Evolutionary conservation across 2,888 invertebrate genomes (phyloP).

Genomic region (Embidobia sp.): DNA sequence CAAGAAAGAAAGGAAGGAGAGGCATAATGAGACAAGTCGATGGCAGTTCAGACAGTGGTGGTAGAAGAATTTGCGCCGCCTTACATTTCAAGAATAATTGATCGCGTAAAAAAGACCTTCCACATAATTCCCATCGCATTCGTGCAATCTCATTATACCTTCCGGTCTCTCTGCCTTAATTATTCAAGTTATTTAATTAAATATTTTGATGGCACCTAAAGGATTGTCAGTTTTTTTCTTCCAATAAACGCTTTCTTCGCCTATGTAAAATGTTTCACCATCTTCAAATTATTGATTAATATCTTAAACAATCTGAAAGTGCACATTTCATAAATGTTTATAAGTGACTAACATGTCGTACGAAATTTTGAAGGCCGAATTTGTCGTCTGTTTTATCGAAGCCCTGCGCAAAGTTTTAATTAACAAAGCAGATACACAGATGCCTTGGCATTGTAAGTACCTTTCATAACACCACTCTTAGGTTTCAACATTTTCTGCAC

Average conservation of each 20-base stretch:
- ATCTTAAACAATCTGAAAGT: no score
- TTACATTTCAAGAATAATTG: constrained; percentile 44
- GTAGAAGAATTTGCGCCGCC: constrained; percentile 36
- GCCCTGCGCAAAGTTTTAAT: constrained; percentile 14
- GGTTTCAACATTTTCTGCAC: constrained; percentile 58
- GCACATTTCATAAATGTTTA: no score
- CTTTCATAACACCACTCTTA: constrained; percentile 22
- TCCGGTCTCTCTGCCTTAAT: neutral
- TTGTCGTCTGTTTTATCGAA: neutral
- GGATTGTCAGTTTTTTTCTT: no score
- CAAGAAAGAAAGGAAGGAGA: constrained; percentile 36
- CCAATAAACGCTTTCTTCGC: no score
- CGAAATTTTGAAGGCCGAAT: no score
- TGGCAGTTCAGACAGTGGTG: constrained; percentile 43
- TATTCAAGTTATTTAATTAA: no score
- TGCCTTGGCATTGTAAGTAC: constrained; percentile 6
- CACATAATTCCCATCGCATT: constrained; percentile 25
- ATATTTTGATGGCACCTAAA: no score
- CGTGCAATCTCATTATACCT: constrained; percentile 24
- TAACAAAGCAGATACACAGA: constrained; percentile 43
- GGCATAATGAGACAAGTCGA: constrained; percentile 61
- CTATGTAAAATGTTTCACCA: no score
- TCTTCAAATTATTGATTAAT: no score
- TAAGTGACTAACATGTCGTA: no score
- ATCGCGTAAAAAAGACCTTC: constrained; percentile 47